These are phyloP conservation scores for Nicator chloris DNA, from an alignment of 2,113 vertebrate genomes.

Conservation along the genomic window DNA sequence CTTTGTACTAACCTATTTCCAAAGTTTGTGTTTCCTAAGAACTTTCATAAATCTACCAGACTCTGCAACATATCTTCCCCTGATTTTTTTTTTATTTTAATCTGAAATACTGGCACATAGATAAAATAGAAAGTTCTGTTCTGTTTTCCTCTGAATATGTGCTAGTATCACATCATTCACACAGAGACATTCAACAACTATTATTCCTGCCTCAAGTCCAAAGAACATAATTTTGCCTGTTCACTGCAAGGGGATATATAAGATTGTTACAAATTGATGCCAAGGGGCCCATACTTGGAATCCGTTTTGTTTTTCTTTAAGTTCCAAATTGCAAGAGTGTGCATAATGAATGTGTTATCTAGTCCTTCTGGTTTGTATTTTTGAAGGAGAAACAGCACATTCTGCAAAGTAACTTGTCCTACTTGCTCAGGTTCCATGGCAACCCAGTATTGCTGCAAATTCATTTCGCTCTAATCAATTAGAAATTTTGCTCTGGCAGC, in stretches of 20 bases:
- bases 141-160: not conserved
- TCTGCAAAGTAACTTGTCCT: constrained; percentile 26
- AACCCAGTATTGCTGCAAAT: constrained; percentile 33
- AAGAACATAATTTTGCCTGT: constrained; percentile 48
- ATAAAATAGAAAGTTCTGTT: constrained; percentile 30
- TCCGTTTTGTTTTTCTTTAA: constrained; percentile 35
- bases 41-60: constrained; percentile 12
- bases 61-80: not conserved
- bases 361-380: constrained; percentile 61
- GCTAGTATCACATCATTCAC: constrained; percentile 13
- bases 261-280: constrained; percentile 51
- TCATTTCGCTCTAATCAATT: constrained; percentile 40
- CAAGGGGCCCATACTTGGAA: constrained; percentile 53
- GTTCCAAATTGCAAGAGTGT: constrained; percentile 34
- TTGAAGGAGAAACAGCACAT: constrained; percentile 55
- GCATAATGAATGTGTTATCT: constrained; percentile 64
- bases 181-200: not conserved
- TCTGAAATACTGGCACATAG: not conserved
- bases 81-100: not conserved
- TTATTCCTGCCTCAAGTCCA: constrained; percentile 45
- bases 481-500: constrained; percentile 53
- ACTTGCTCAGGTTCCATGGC: constrained; percentile 57
- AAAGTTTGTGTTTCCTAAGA: constrained; percentile 37
- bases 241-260: not conserved
- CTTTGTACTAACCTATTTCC: not conserved